Percentiles rank a stretch among this genome's conserved stretches.
These are phyloP conservation scores for Phthorimaea operculella DNA, from an alignment of 1,140 invertebrate species.

Conservation along the genomic window DNA sequence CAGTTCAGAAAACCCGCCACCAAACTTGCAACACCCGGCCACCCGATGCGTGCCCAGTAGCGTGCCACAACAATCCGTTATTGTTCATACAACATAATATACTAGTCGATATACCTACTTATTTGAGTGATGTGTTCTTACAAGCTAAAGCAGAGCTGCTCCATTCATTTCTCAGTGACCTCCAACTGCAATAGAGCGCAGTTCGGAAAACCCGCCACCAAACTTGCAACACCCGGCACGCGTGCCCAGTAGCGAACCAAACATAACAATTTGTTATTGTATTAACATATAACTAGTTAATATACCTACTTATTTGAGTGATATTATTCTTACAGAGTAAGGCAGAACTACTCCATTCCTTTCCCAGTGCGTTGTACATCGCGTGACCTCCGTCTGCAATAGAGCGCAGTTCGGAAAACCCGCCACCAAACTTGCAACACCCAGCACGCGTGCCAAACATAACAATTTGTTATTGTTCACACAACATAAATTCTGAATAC, in stretches of 20 bases:
- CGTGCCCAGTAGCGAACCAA: no score
- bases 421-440: slow-evolving; percentile 41
- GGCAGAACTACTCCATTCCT: background rate
- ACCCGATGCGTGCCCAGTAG: slow-evolving; percentile 22
- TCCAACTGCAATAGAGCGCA: slow-evolving; percentile 43
- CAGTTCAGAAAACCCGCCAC: slow-evolving; percentile 52
- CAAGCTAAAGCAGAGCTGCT: no score
- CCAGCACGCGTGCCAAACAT: slow-evolving; percentile 27
- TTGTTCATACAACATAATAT: no score
- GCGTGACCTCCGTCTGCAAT: slow-evolving; percentile 43
- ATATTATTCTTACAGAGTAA: no score
- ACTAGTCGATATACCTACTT: no score
- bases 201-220: slow-evolving; percentile 51
- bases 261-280: slow-evolving; percentile 5
- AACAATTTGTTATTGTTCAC: background rate
- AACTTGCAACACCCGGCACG: slow-evolving; percentile 44
- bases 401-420: slow-evolving; percentile 55
- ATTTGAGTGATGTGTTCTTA: no score
- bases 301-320: no score
- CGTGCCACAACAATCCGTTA: no score
- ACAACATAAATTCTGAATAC: no score
- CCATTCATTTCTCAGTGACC: slow-evolving; percentile 21
- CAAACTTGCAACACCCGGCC: slow-evolving; percentile 42
- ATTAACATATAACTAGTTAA: no score
- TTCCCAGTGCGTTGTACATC: slow-evolving; percentile 21